Base-by-base conservation (phyloP, 2,113 vertebrate species). In the Brachypteracias leptosomus region DNA sequence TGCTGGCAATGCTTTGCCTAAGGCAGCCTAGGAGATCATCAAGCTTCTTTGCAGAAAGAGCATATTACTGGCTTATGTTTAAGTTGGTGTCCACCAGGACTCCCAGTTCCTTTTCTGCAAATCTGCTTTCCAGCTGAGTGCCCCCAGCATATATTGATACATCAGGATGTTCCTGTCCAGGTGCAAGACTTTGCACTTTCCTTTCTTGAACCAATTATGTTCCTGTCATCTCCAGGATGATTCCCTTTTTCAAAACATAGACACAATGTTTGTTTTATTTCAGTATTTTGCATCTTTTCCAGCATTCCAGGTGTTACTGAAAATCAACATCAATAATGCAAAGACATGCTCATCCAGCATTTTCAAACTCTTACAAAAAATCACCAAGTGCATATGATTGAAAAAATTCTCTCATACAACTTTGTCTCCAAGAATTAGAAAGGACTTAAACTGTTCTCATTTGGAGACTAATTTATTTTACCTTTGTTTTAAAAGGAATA, bases 61-160 rank as follows among this genome's bases (percentile, higher is more conserved):
- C 14, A 38, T 12, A 24, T 18, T 8, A 5, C 0, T 0, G 25
- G 29, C 5, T 74, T 4, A 7, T 15, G 10, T 35, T 66, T 24
- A 66, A 6, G 10, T 20, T 24, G 10, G 10, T 38, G 57, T 33
- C 17, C 24, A 35, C 18, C 8, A 47, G 0, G 0, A 66, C 7
- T 3, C 10, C 3, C 9, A 57, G 35, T 33, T 17, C 17, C 4
- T 88, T 66, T 71, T 71, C 67, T 75, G 11, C 10, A 38, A 73
- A 74, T 16, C 8, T 63, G 1, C 7, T 88, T 81, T 44, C 35
- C n/a, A 68, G 10, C 10, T 85, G 38, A 14, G 6, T 70, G 7
- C 3, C 13, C 10, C 10, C 40, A 57, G 51, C 9, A 46, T 7
- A 13, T 13, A 28, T 9, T 29, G 28, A 20, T 51, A 5, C 25